Evolutionary conservation across 2,113 vertebrate species (phyloP).

Genomic region (Hippocampus guttulatus): DNA sequence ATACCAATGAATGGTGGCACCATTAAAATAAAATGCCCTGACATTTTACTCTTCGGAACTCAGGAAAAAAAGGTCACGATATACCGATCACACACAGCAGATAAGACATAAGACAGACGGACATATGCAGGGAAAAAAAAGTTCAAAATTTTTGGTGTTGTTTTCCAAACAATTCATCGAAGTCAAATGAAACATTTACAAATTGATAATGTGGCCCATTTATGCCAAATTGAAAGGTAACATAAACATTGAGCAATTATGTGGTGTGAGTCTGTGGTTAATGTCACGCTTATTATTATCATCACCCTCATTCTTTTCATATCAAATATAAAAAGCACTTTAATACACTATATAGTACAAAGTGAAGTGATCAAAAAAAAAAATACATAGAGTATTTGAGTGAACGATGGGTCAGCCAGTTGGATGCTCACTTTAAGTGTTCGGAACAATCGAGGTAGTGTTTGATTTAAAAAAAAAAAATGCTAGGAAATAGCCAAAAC

Average conservation of each 20-base stretch:
- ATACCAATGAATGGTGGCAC: background rate
- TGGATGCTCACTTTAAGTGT: background rate
- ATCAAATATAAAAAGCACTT: too few relatives aligned
- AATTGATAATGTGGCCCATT: background rate
- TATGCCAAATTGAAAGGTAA: background rate
- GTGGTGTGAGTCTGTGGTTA: background rate
- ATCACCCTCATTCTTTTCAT: background rate
- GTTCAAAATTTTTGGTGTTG: too few relatives aligned
- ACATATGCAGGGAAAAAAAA: too few relatives aligned
- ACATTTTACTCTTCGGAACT: background rate
- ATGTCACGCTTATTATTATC: background rate
- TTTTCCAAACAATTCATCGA: background rate
- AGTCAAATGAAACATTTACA: background rate
- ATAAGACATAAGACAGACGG: too few relatives aligned
- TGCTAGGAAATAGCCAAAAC: too few relatives aligned
- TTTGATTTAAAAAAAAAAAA: too few relatives aligned
- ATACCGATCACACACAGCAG: too few relatives aligned
- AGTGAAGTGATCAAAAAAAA: too few relatives aligned
- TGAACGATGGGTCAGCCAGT: too few relatives aligned
- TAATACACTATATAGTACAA: too few relatives aligned
- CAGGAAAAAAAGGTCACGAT: background rate
- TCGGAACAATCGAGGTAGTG: background rate
- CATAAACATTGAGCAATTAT: background rate
- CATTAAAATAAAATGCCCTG: background rate
- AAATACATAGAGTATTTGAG: too few relatives aligned